Evolutionary conservation across 2,113 vertebrate species (phyloP).

Genomic region (Craseonycteris thonglongyai): DNA sequence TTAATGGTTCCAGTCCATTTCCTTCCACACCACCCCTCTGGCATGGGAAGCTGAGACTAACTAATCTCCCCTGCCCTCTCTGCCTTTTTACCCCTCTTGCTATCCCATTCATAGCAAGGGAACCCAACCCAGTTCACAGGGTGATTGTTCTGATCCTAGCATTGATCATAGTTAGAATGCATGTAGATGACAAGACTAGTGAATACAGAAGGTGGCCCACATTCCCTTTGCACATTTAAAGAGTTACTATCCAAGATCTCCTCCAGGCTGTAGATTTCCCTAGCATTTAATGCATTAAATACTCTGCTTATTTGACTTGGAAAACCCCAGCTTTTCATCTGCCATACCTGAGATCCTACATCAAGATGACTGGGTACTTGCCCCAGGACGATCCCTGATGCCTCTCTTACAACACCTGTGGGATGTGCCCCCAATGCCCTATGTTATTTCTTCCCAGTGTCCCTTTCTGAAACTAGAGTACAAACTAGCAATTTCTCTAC

Average conservation of each 20-base stretch:
- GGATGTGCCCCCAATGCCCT: neutral
- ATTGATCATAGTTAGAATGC: neutral
- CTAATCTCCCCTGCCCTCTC: neutral
- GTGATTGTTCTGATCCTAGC: neutral
- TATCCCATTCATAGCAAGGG: neutral
- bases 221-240: neutral
- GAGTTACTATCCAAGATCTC: neutral
- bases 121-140: neutral
- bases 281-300: slow-evolving; percentile 1
- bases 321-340: neutral
- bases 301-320: neutral
- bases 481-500: neutral
- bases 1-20: neutral
- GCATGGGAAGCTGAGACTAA: neutral
- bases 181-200: neutral
- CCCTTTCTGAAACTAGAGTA: neutral
- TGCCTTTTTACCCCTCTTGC: neutral
- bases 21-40: neutral
- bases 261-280: neutral
- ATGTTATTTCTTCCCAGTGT: neutral
- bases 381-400: neutral
- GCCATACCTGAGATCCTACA: neutral
- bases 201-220: neutral
- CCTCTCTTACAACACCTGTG: neutral
- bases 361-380: neutral